Evolutionary conservation across 1,140 invertebrate species (phyloP), one percentile per base, ranked within the genome.

Genomic region (Rhagoletis pomonella): DNA sequence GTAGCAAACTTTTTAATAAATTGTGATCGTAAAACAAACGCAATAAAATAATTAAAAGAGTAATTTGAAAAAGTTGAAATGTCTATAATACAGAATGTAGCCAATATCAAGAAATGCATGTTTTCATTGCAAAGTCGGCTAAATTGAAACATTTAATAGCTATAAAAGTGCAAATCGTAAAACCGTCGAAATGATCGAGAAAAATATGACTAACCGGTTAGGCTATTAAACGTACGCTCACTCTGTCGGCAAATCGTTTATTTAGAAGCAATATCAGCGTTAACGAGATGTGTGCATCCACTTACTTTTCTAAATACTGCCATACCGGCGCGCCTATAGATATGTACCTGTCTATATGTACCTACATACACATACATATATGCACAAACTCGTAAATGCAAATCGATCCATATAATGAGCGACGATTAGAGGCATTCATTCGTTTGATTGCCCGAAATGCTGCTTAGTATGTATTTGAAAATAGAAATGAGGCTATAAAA

Each of bases 401-500:
- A 55, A 58, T 81, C 73, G 47, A 55, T 81, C 39, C 42, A 47
- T 42, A 73, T 73, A 73, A 73, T 73, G 67, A 73, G 67, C 67
- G 39, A 9, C 12, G 12, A 44, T 73, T 47, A 73, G 39, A 73
- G 64, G 10, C 64, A 67, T 3, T n/a, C n/a, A 69, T 29, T 73
- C 39, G 29, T 44, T 47, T 73, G 60, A n/a, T 6, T n/a, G 12
- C 60, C 17, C n/a, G 60, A 3, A 55, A 4, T 62, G 6, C 12
- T 4, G 67, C 67, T n/a, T n/a, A n/a, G n/a, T 73, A 73, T 47
- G 44, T 7, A n/a, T 81, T 81, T 50, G 50, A 81, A 55, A 81
- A 81, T 81, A 81, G 73, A 81, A 55, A 81, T 81, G 7, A 81
- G 73, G 73, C 73, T 55, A 81, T 81, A 81, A 81, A 81, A 81